Conservation (phyloP, 2,113 vertebrate genomes). For the Spea bombifrons region DNA sequence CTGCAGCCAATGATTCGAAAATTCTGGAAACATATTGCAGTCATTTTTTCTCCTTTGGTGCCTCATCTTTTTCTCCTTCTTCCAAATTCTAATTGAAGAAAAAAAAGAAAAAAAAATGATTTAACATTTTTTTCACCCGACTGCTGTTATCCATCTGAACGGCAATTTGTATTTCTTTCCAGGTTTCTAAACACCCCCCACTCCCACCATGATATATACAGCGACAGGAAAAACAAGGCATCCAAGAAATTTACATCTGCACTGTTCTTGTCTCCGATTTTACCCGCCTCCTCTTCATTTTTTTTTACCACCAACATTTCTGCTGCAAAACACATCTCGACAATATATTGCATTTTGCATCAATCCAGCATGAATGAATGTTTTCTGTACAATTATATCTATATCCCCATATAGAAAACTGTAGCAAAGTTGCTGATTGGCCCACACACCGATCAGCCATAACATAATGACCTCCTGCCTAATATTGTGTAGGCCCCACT, state of each 20-base stretch:
- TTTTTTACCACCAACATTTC: constrained; percentile 22
- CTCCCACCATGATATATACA: constrained; percentile 25
- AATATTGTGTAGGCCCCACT: too few species aligned
- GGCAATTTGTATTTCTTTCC: constrained; percentile 43
- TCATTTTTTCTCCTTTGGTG: constrained; percentile 8
- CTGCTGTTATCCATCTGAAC: constrained; percentile 45
- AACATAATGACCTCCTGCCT: too few species aligned
- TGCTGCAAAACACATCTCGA: constrained; percentile 15
- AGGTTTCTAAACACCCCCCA: neutral
- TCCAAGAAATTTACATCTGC: constrained; percentile 43
- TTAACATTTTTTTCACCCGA: constrained; percentile 1
- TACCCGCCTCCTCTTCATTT: neutral
- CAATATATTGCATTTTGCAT: neutral
- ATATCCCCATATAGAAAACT: neutral
- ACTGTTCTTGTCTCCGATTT: neutral
- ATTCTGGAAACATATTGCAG: constrained; percentile 27
- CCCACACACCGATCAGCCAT: too few species aligned
- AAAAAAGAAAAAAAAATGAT: neutral
- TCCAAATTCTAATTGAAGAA: constrained; percentile 34
- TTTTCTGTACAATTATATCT: neutral
- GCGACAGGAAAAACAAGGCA: constrained; percentile 20
- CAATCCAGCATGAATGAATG: neutral
- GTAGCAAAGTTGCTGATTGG: too few species aligned
- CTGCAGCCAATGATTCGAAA: constrained; percentile 36
- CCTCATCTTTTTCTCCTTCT: constrained; percentile 12